phyloP scores from a whole-genome alignment of 2,888 invertebrate genomes.

The Actias luna region DNA sequence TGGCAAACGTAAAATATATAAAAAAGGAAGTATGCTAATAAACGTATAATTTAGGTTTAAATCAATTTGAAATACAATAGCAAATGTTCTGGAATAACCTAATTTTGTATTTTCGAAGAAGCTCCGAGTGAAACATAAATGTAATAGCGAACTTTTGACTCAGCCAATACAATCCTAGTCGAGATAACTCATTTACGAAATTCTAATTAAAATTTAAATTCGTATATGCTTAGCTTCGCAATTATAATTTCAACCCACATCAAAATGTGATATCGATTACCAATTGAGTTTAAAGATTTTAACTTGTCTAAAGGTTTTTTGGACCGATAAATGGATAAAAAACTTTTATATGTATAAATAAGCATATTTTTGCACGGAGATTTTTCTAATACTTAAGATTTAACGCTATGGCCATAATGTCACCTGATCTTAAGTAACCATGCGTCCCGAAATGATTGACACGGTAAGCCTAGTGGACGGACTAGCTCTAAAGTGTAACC shows the following conservation, averaged over 20 bases:
- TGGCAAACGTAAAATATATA: not conserved
- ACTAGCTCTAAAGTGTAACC: too few species aligned
- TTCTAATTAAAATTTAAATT: constrained; percentile 5
- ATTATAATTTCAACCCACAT: not conserved
- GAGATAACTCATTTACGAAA: not conserved
- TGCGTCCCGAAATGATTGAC: too few species aligned
- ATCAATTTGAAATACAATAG: not conserved
- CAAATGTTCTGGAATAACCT: not conserved
- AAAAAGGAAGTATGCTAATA: not conserved
- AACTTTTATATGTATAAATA: too few species aligned
- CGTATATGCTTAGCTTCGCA: not conserved
- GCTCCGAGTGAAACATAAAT: not conserved
- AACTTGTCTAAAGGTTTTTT: not conserved
- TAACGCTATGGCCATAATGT: too few species aligned
- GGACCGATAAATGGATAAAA: too few species aligned
- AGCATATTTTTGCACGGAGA: too few species aligned
- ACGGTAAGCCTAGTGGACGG: too few species aligned
- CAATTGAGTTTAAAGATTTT: not conserved
- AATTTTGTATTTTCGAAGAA: not conserved
- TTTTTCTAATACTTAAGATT: too few species aligned
- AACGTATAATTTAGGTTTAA: not conserved
- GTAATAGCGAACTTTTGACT: not conserved
- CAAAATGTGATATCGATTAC: not conserved
- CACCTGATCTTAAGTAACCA: too few species aligned
- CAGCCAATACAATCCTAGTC: not conserved